These are phyloP conservation scores for Drosophila pallidifrons DNA, from an alignment of 1,140 invertebrate genomes.

Conservation along the genomic window DNA sequence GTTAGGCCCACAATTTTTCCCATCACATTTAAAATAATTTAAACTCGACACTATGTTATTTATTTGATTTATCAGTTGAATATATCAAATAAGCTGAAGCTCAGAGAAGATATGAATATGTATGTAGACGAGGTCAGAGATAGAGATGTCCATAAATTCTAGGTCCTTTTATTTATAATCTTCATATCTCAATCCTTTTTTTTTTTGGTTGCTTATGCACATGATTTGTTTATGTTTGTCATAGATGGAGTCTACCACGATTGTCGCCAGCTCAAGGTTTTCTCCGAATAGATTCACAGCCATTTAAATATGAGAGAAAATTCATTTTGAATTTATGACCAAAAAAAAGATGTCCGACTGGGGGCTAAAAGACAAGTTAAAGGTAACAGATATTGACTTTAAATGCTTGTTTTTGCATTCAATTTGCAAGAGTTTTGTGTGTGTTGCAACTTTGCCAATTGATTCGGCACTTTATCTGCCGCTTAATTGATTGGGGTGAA, in stretches of 20 bases:
- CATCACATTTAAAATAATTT: conserved; percentile 15
- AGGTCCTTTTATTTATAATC: conserved; percentile 14
- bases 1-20: neutral
- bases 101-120: neutral
- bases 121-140: neutral
- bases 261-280: conserved; percentile 12
- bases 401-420: conserved; percentile 28
- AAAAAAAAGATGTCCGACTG: neutral
- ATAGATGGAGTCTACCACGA: neutral
- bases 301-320: conserved; percentile 2
- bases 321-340: conserved; percentile 15
- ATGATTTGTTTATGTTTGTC: conserved; percentile 24
- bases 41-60: conserved; percentile 8
- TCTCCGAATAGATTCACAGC: conserved; percentile 4
- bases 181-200: conserved; percentile 21
- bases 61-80: conserved; percentile 29
- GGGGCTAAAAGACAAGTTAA: neutral
- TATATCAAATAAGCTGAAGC: conserved; percentile 12
- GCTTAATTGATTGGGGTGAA: conserved; percentile 17
- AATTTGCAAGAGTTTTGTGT: conserved; percentile 21
- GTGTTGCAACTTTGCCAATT: conserved; percentile 29
- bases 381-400: conserved; percentile 14
- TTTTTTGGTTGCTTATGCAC: neutral
- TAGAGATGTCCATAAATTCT: conserved; percentile 8
- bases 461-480: conserved; percentile 24